Evolutionary conservation across 2,113 vertebrate genomes (phyloP), one percentile per base, ranked within the genome.

Genomic region (Thryonomys swinderianus): DNA sequence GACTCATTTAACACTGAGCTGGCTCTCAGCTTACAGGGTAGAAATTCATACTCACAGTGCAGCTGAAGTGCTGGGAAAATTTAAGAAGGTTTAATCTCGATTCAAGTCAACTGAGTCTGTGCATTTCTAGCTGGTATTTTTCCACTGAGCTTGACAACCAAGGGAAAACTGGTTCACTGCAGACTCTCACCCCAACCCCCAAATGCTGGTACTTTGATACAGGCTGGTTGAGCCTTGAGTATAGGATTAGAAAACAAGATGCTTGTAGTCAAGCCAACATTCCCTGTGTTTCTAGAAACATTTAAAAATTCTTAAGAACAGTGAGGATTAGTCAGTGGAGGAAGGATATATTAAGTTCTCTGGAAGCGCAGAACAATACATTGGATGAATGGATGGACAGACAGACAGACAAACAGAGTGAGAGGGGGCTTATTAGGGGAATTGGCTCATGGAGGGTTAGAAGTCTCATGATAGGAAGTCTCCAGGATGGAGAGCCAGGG

Each of bases 41-140:
- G n/a, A 93, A 83, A 83, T 80, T 74, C 86, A 48, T 1, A 40
- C 76, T 79, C 53, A 0, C 45, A 62, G 53, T 25, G 79, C 27
- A 94, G 79, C 61, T 32, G 25, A 95, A 92, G 57, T 34, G 32
- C 53, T 57, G 71, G 88, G 34, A 42, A 64, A 48, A 80, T 74
- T 84, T 55, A 82, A 62, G 74, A 59, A 81, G 51, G 67, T 91
- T 89, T 94, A 32, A 91, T 91, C 79, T 80, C n/a, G 37, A 90
- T 93, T 93, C 67, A 91, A 81, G 91, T 90, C 6, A 10, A 83
- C 86, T 62, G 30, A 55, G 16, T 53, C 30, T 64, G 90, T 66
- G 0, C 71, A 66, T 89, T 95, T 93, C 64, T 37, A 59, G 64
- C 73, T 71, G 57, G 25, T 32, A 30, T 55, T 89, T 89, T 95